phyloP scores from a whole-genome alignment of 2,797 vertebrate species.

The Pelodytes ibericus region DNA sequence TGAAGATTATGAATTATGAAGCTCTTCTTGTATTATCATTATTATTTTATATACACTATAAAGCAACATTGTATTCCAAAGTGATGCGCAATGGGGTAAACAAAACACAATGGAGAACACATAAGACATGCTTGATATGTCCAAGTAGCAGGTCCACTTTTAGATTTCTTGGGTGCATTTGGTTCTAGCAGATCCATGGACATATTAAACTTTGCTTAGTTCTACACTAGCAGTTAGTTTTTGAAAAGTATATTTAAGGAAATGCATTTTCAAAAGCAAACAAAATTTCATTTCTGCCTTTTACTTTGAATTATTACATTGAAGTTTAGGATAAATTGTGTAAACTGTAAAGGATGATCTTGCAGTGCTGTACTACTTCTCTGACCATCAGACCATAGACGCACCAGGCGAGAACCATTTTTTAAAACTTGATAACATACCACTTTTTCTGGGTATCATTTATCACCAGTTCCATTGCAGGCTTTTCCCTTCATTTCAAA shows the following conservation, averaged over 20 bases:
- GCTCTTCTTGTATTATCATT: no score
- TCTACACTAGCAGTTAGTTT: background rate
- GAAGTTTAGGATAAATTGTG: constrained; percentile 12
- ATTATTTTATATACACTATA: no score
- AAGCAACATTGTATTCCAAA: no score
- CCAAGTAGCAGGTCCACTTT: no score
- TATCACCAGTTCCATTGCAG: constrained; percentile 4
- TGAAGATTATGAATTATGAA: no score
- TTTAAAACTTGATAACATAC: background rate
- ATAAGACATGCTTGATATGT: no score
- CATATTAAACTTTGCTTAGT: constrained; percentile 4
- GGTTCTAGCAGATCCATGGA: background rate
- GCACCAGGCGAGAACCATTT: constrained; percentile 7
- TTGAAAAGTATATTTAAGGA: background rate
- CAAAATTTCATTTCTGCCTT: constrained; percentile 12
- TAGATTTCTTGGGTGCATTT: background rate
- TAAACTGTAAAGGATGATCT: constrained; percentile 3
- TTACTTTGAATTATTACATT: background rate
- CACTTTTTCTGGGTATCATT: constrained; percentile 19
- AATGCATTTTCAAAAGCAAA: constrained; percentile 17
- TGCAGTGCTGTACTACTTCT: constrained; percentile 3
- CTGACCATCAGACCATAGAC: constrained; percentile 9
- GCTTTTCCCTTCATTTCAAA: background rate
- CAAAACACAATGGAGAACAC: no score
- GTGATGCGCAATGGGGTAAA: no score